Evolutionary conservation across 2,888 invertebrate genomes (phyloP), one percentile per base, ranked within the genome.

Genomic region (Macropis europaea): DNA sequence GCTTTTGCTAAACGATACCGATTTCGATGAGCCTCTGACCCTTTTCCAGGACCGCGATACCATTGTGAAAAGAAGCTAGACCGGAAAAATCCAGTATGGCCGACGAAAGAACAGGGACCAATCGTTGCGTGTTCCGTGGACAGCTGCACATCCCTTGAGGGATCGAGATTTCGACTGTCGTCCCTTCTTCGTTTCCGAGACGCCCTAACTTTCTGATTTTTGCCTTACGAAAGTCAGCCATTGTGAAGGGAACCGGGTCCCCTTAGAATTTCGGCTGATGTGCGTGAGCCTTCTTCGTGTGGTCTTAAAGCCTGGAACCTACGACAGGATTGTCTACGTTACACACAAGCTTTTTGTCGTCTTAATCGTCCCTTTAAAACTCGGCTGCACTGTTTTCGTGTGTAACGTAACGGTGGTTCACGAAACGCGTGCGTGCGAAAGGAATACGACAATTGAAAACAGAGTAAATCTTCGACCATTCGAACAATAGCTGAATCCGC

Each of bases 201-300:
- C 73, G 59, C 86, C 85, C 88, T 90, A 89, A 84, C 90, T 90
- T 90, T 88, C 84, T 90, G 89, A 89, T 90, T 90, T 90, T 90
- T 90, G 90, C 90, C 89, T 90, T 88, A 85, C 86, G 86, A 80
- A n/a, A 89, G 89, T 90, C 90, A 90, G 90, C 89, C 90, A 89
- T 90, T 88, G 88, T 88, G 78, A 86, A 76, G 81, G 79, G 78
- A 85, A 48, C 52, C 76, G 73, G 70, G 77, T 78, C 79, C 79
- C 79, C 45, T 67, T 59, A 38, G 74, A 71, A 69, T 52, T 54
- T 64, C 62, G n/a, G 50, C 42, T 26, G 15, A 30, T 36, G 47
- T 52, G 42, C 53, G 67, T 38, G 68, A 70, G 47, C 43, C 70
- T 76, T 68, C 76, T 61, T 64, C 79, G 73, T 79, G 79, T 66